Evolutionary conservation across 1,140 invertebrate genomes (phyloP).

Genomic region (Pinna nobilis): DNA sequence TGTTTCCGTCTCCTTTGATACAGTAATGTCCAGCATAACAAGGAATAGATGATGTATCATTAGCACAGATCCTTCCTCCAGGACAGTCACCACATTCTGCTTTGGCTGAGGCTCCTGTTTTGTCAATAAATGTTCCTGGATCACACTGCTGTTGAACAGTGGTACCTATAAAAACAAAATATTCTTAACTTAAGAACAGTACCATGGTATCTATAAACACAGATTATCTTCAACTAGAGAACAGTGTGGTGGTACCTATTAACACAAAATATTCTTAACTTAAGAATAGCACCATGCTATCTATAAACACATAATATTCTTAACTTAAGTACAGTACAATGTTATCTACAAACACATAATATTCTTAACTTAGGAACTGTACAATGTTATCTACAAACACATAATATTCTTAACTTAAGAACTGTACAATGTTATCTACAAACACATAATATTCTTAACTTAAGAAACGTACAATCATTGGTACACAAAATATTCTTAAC

Average conservation of each 20-base stretch:
- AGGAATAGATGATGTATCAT: conserved; percentile 62
- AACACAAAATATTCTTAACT: conserved; percentile 1
- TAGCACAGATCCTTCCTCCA: conserved; percentile 66
- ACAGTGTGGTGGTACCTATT: conserved; percentile 50
- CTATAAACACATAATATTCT: too few relatives aligned
- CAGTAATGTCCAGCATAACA: conserved; percentile 68
- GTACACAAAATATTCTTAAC: too few relatives aligned
- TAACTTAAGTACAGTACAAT: too few relatives aligned
- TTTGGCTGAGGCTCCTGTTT: conserved; percentile 58
- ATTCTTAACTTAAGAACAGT: background rate
- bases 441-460: conserved; percentile 3
- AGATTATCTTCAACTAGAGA: too few relatives aligned
- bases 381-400: too few relatives aligned
- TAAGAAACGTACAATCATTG: background rate
- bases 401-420: too few relatives aligned
- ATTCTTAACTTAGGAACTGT: background rate
- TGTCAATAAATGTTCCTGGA: conserved; percentile 60
- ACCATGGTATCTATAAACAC: too few relatives aligned
- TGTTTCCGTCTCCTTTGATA: conserved; percentile 32
- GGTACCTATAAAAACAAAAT: conserved; percentile 42
- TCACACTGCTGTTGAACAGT: conserved; percentile 53
- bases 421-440: conserved; percentile 51
- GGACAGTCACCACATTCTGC: conserved; percentile 67
- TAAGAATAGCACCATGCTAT: background rate
- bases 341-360: conserved; percentile 43